Percentiles rank a stretch among this genome's conserved stretches.
phyloP scores from a whole-genome alignment of 2,113 vertebrate species.

The Plotosus lineatus region DNA sequence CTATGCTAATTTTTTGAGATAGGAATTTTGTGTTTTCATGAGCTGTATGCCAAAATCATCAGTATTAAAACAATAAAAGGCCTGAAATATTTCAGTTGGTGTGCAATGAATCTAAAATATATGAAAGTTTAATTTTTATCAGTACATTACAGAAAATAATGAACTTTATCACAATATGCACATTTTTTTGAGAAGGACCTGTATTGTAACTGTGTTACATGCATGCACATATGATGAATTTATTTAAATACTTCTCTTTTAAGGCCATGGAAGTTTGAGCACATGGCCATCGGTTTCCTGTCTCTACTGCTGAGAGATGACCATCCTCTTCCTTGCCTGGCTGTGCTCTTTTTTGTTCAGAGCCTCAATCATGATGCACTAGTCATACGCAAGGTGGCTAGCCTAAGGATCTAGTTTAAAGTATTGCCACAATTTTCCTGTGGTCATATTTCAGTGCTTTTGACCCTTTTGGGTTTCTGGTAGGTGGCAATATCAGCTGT shows the following conservation, averaged over 20 bases:
- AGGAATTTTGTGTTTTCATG: too few species aligned
- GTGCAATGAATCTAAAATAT: too few species aligned
- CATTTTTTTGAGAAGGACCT: too few species aligned
- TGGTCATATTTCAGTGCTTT: background rate
- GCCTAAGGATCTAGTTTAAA: background rate
- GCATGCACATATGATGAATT: background rate
- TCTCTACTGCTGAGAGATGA: constrained; percentile 90
- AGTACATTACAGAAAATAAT: too few species aligned
- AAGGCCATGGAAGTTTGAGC: constrained; percentile 98
- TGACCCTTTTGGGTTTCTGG: constrained; percentile 21
- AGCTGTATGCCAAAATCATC: too few species aligned
- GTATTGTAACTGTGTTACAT: background rate
- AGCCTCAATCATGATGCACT: constrained; percentile 93
- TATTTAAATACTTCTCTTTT: constrained; percentile 31
- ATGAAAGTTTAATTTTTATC: too few species aligned
- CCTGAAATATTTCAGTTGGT: too few species aligned
- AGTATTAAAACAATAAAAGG: too few species aligned
- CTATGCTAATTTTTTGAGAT: too few species aligned
- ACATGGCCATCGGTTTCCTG: constrained; percentile 90
- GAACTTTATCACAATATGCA: too few species aligned
- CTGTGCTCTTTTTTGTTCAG: constrained; percentile 87
- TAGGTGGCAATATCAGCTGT: constrained; percentile 94
- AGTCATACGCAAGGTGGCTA: constrained; percentile 87
- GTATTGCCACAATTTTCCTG: background rate
- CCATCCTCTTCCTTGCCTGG: constrained; percentile 81